phyloP scores from a whole-genome alignment of 2,113 vertebrate genomes.

The Origma solitaria region DNA sequence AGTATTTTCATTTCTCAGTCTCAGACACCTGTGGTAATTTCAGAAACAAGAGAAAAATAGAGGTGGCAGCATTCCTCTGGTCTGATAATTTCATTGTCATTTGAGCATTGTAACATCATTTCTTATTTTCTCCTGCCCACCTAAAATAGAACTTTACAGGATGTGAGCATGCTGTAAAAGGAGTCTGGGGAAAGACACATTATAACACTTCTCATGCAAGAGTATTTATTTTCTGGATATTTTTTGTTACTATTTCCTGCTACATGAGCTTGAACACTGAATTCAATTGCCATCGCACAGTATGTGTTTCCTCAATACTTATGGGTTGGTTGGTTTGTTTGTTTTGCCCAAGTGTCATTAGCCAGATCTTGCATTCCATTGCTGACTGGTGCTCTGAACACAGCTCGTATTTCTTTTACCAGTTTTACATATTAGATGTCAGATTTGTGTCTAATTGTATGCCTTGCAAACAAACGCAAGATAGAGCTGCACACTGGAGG shows the following conservation, averaged over 20 bases:
- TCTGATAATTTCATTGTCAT: neutral
- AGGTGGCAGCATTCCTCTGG: neutral
- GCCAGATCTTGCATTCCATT: neutral
- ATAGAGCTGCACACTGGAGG: neutral
- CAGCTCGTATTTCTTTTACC: neutral
- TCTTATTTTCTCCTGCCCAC: neutral
- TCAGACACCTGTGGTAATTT: neutral
- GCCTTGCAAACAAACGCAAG: neutral
- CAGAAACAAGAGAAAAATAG: neutral
- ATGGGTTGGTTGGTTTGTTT: neutral
- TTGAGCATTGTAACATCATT: neutral
- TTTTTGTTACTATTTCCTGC: neutral
- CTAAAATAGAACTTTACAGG: neutral
- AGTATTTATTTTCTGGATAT: neutral
- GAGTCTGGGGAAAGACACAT: accelerated
- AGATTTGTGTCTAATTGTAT: neutral
- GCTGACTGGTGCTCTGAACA: neutral
- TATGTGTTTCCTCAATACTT: neutral
- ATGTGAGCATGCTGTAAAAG: neutral
- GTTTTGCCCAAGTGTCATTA: neutral
- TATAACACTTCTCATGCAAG: neutral
- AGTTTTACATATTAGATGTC: neutral
- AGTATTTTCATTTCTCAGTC: neutral
- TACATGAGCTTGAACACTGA: neutral
- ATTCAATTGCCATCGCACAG: neutral